Base-by-base conservation (phyloP, 2,888 invertebrate species). In the Lissocephala sabroskyi region DNA sequence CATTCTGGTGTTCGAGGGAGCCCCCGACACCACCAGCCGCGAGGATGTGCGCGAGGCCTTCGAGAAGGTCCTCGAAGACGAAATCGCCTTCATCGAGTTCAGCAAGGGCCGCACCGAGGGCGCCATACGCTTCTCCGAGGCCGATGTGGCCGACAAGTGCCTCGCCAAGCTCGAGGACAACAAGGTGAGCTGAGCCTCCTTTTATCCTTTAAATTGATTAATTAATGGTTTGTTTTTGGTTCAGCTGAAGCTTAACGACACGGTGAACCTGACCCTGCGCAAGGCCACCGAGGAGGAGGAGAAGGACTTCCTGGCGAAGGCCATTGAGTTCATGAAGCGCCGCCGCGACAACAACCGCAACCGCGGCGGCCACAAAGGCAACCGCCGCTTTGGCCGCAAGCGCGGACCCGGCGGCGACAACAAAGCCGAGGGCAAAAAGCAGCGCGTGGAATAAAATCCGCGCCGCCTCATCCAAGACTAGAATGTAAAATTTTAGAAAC, bases 31-130 rank as follows among this genome's bases (percentile, higher is more conserved):
- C 41, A 88, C 87, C 30, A 86, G 89, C 1, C 86, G 94, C 26
- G 94, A 95, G 79, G 87, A 90, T 61, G 88, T 96, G 18, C 94
- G 91, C 74, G 88, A 89, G 47, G 89, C 89, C 33, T 86, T 96
- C 3, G 79, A 77, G 30, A 78, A 73, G 36, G 40, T 80, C 1
- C 66, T 70, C n/a, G 75, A 75, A 16, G 76, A 65, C 29, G 81
- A 90, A 29, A 86, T 92, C 39, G 91, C 91, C 0, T 96, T 88
- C 79, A 88, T 95, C 55, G 93, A 94, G 78, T 94, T 89, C 80
- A 89, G 88, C 62, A 89, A 88, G 43, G 94, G 93, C 0, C 90
- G 93, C 59, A 84, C 87, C 3, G 88, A 90, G 65, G 95, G 92
- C 1, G 91, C 90, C 84, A 86, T 93, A 13, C 88, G 95, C 33